These are phyloP conservation scores for Grapholita molesta DNA, from an alignment of 1,140 invertebrate genomes.

Conservation along the genomic window DNA sequence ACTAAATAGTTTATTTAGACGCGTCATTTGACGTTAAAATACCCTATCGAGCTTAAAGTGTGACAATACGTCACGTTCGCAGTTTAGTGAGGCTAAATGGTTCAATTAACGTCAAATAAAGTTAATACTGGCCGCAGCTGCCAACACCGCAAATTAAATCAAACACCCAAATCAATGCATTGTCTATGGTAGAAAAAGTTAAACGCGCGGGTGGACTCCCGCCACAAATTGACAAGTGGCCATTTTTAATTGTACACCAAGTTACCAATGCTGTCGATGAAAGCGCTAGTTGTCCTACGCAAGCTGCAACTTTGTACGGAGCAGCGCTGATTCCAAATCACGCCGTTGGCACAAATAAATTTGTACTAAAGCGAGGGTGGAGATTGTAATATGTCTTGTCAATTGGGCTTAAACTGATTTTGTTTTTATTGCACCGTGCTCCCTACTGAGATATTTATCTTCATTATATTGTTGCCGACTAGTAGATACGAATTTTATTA, in stretches of 20 bases:
- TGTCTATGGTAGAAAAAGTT: slow-evolving; percentile 40
- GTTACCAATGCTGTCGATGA: neutral
- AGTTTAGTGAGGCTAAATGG: neutral
- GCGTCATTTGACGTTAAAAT: neutral
- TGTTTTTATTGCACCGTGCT: slow-evolving; percentile 61
- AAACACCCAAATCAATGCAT: slow-evolving; percentile 37
- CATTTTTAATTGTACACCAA: slow-evolving; percentile 45
- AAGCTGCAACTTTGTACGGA: neutral
- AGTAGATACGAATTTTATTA: slow-evolving; percentile 69
- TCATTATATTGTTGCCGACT: slow-evolving; percentile 60
- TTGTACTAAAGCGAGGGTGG: slow-evolving; percentile 15
- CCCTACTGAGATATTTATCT: slow-evolving; percentile 71
- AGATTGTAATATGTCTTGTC: slow-evolving; percentile 58
- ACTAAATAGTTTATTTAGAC: neutral
- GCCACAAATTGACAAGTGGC: slow-evolving; percentile 58
- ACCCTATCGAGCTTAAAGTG: neutral
- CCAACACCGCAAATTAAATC: slow-evolving; percentile 22
- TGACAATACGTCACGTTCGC: neutral
- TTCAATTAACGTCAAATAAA: slow-evolving; percentile 24
- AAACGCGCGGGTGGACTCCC: slow-evolving; percentile 50
- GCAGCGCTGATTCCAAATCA: neutral
- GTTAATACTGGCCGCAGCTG: slow-evolving; percentile 33
- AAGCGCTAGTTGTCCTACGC: neutral
- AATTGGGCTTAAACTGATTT: slow-evolving; percentile 71
- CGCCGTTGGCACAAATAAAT: neutral